Evolutionary conservation across 2,113 vertebrate genomes (phyloP).

Genomic region (Speoplatyrhinus poulsoni): DNA sequence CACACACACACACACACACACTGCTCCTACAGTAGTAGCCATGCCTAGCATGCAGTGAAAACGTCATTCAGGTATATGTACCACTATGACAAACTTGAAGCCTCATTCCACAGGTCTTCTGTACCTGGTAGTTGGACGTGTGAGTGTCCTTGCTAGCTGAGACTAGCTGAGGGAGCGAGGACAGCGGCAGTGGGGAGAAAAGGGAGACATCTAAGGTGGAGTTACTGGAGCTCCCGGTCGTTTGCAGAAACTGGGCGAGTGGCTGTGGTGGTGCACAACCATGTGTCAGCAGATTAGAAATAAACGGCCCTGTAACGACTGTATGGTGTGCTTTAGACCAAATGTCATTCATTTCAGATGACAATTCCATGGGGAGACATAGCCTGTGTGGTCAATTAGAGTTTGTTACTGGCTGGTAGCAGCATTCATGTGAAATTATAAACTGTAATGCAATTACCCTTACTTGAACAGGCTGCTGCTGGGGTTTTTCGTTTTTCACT

Average conservation of each 20-base stretch:
- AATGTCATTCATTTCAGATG: neutral
- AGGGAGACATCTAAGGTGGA: conserved; percentile 62
- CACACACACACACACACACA: too few relatives aligned
- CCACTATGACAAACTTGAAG: too few relatives aligned
- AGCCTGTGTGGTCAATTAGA: neutral
- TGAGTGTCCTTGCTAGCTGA: conserved; percentile 36
- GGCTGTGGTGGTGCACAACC: conserved; percentile 23
- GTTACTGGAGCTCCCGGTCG: conserved; percentile 47
- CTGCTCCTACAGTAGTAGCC: too few relatives aligned
- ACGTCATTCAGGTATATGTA: too few relatives aligned
- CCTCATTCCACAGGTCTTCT: neutral
- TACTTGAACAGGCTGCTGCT: conserved; percentile 54
- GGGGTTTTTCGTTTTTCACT: conserved; percentile 42
- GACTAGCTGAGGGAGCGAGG: conserved; percentile 48
- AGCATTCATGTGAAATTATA: too few relatives aligned
- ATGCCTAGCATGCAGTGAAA: neutral
- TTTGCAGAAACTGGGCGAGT: conserved; percentile 40
- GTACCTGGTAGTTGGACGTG: conserved; percentile 54
- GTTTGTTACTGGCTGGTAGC: neutral
- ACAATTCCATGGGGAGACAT: neutral
- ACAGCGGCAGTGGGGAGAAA: conserved; percentile 61
- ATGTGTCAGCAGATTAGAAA: conserved; percentile 5
- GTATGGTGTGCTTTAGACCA: too few relatives aligned
- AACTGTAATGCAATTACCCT: neutral
- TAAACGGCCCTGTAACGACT: too few relatives aligned